Conservation (phyloP, 2,797 vertebrate species). For the Myripristis murdjan region DNA sequence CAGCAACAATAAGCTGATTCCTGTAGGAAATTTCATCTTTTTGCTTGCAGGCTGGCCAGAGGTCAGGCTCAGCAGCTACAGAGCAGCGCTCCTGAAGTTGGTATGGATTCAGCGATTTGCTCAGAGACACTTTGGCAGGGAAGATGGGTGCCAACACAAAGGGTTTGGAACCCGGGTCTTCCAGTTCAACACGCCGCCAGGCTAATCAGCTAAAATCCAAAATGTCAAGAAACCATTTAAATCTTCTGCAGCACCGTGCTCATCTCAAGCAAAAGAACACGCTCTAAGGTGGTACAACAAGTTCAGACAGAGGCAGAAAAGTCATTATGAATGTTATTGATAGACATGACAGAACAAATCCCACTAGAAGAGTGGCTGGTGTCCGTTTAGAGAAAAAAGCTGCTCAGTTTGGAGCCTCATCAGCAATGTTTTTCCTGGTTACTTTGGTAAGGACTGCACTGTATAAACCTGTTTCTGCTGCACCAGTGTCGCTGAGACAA, state of each 20-base stretch:
- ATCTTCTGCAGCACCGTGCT: background rate
- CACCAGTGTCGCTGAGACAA: background rate
- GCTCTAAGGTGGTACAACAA: constrained; percentile 35
- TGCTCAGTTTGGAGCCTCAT: background rate
- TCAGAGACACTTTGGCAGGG: background rate
- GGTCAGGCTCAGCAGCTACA: constrained; percentile 9
- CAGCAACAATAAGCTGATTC: background rate
- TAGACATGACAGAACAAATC: constrained; percentile 44
- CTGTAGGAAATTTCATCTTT: background rate
- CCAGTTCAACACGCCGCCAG: background rate
- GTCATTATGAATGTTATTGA: constrained; percentile 13
- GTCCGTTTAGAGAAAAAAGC: background rate
- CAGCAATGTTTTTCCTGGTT: background rate
- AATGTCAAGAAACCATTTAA: constrained; percentile 5
- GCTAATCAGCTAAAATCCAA: constrained; percentile 17
- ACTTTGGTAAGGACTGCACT: background rate
- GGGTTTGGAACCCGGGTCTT: background rate
- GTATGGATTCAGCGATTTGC: background rate
- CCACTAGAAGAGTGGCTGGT: background rate
- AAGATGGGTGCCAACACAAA: background rate
- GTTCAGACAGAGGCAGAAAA: constrained; percentile 41
- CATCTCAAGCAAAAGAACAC: constrained; percentile 1
- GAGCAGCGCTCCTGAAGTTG: background rate
- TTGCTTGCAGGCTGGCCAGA: background rate
- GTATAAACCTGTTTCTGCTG: background rate